Evolutionary conservation across 2,888 invertebrate species (phyloP).

Genomic region (Andrena dorsata): DNA sequence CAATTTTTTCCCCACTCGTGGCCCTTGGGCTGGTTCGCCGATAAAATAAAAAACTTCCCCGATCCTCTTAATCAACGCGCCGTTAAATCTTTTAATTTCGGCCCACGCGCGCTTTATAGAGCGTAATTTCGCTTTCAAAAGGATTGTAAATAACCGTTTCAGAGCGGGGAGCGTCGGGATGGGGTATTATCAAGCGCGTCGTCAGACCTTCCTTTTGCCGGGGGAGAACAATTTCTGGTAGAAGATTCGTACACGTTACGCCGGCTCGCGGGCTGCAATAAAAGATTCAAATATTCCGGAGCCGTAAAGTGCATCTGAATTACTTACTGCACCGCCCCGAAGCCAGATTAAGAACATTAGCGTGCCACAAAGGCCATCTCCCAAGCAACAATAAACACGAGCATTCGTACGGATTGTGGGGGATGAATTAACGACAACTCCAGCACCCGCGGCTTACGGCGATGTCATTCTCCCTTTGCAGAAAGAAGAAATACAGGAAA

Average conservation of each 20-base stretch:
- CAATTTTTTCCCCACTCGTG: not conserved
- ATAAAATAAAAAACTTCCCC: not conserved
- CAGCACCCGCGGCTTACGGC: not conserved
- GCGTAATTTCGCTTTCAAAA: conserved; percentile 8
- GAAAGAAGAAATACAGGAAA: not conserved
- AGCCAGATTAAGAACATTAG: conserved; percentile 42
- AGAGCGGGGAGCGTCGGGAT: not conserved
- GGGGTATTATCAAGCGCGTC: conserved; percentile 19
- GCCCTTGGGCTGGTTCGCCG: not conserved
- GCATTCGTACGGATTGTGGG: conserved; percentile 5
- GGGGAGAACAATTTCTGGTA: conserved; percentile 31
- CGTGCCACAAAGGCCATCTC: conserved; percentile 3
- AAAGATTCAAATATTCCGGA: conserved; percentile 53
- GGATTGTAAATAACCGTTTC: conserved; percentile 43
- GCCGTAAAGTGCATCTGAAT: conserved; percentile 43
- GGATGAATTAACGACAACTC: conserved; percentile 8
- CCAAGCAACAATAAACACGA: conserved; percentile 22
- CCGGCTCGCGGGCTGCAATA: not conserved
- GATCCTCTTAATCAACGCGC: not conserved
- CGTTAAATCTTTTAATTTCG: conserved; percentile 17
- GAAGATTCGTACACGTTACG: conserved; percentile 26
- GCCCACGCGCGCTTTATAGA: not conserved
- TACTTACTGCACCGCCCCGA: conserved; percentile 33
- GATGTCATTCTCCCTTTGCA: not conserved
- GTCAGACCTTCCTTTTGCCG: conserved; percentile 10